Conservation (phyloP, 1,140 invertebrate species). For the Heliothis subflexa region DNA sequence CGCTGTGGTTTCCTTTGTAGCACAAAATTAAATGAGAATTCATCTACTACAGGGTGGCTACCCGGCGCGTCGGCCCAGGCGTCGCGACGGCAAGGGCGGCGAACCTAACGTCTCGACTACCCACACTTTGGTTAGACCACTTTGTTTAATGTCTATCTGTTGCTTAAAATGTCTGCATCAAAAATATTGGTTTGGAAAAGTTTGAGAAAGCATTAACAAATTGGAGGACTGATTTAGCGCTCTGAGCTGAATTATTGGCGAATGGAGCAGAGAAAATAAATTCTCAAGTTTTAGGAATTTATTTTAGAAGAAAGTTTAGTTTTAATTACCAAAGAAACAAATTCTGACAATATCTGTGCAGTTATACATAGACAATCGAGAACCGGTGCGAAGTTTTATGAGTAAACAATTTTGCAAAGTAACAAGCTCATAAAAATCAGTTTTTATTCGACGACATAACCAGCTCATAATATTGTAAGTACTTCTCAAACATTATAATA, state of each 20-base stretch:
- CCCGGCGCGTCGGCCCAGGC: conserved; percentile 29
- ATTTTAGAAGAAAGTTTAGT: too few species aligned
- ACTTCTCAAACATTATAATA: conserved; percentile 55
- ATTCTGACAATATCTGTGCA: too few species aligned
- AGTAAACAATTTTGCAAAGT: too few species aligned
- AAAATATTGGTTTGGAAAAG: conserved; percentile 15
- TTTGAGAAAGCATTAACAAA: background rate
- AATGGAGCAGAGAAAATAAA: background rate
- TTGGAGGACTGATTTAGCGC: background rate
- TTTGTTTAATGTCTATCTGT: conserved; percentile 22
- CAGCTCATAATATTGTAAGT: conserved; percentile 54
- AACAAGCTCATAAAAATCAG: background rate
- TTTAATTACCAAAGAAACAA: too few species aligned
- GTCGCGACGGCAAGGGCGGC: conserved; percentile 58
- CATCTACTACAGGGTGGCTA: conserved; percentile 30
- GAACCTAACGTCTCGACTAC: conserved; percentile 57
- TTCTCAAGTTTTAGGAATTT: too few species aligned
- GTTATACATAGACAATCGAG: too few species aligned
- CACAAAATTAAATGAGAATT: conserved; percentile 41
- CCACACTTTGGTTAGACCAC: conserved; percentile 42
- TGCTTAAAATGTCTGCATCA: conserved; percentile 24
- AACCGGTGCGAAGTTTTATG: too few species aligned
- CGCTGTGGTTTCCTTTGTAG: conserved; percentile 30
- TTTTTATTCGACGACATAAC: conserved; percentile 53
- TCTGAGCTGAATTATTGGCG: background rate